Evolutionary conservation across 2,113 vertebrate species (phyloP).

Genomic region (Carassius auratus): DNA sequence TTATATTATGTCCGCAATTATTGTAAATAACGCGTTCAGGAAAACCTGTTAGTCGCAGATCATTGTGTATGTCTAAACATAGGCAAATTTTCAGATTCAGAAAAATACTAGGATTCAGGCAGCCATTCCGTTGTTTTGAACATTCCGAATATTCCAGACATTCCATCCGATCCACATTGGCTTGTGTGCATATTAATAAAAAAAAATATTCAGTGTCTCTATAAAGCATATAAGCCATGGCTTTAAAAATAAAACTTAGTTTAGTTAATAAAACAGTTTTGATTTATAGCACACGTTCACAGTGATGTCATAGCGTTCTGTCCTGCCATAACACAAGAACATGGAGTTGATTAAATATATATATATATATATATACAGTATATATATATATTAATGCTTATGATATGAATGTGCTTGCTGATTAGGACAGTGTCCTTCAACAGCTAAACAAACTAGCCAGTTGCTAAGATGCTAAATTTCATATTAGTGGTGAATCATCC

Average conservation of each 20-base stretch:
- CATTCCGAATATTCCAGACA: constrained; percentile 78
- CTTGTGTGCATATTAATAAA: constrained; percentile 1
- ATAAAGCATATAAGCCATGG: not conserved
- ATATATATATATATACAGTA: not conserved
- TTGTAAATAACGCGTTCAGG: constrained; percentile 40
- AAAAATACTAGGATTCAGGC: constrained; percentile 47
- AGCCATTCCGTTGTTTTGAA: constrained; percentile 63
- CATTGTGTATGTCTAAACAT: not conserved
- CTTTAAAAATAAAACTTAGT: not conserved
- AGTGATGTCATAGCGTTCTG: constrained; percentile 44
- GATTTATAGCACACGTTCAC: constrained; percentile 37
- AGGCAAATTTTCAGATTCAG: not conserved
- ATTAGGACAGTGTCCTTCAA: constrained; percentile 1
- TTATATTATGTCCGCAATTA: constrained; percentile 3
- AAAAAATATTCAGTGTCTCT: not conserved
- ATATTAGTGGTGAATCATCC: constrained; percentile 29
- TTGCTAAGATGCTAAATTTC: constrained; percentile 22
- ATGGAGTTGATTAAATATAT: constrained; percentile 7
- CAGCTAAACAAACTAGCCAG: constrained; percentile 32
- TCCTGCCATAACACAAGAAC: constrained; percentile 49
- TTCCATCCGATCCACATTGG: constrained; percentile 63
- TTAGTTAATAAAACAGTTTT: not conserved
- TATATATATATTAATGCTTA: constrained; percentile 19
- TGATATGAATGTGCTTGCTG: constrained; percentile 36
- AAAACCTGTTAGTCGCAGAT: constrained; percentile 17